Percentiles rank a stretch among this genome's conserved stretches.
Evolutionary conservation across 2,888 invertebrate species (phyloP).

Genomic region (Eupithecia tripunctaria): DNA sequence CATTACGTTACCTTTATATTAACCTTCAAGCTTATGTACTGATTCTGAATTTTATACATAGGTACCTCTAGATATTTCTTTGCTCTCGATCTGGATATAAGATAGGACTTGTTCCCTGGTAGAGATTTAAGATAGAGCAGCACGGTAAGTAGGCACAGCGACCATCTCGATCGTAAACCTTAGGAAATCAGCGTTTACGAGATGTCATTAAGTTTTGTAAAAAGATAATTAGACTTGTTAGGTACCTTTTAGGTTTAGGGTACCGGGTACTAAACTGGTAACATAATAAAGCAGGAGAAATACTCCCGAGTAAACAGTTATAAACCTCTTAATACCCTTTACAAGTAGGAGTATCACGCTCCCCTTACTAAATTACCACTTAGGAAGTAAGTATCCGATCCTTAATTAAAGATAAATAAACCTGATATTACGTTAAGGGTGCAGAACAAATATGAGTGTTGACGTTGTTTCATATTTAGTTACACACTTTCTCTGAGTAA

Average conservation of each 20-base stretch:
- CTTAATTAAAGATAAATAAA: constrained; percentile 30
- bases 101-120: constrained; percentile 13
- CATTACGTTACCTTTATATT: neutral
- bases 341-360: neutral
- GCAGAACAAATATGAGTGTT: constrained; percentile 23
- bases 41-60: neutral
- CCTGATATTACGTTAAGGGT: constrained; percentile 26
- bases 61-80: neutral
- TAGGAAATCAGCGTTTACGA: constrained; percentile 29
- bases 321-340: neutral
- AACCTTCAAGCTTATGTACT: neutral
- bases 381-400: constrained; percentile 7
- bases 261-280: neutral
- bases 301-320: neutral
- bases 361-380: constrained; percentile 4
- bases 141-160: constrained; percentile 5
- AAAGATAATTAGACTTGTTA: neutral
- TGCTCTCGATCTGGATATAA: neutral
- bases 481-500: constrained; percentile 12
- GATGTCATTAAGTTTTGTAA: constrained; percentile 2
- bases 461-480: constrained; percentile 23
- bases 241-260: neutral
- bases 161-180: constrained; percentile 27
- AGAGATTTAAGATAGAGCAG: constrained; percentile 34
- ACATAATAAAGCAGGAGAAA: neutral